Percentiles rank a stretch among this genome's conserved stretches.
phyloP scores from a whole-genome alignment of 2,113 vertebrate species.

The Spea bombifrons region DNA sequence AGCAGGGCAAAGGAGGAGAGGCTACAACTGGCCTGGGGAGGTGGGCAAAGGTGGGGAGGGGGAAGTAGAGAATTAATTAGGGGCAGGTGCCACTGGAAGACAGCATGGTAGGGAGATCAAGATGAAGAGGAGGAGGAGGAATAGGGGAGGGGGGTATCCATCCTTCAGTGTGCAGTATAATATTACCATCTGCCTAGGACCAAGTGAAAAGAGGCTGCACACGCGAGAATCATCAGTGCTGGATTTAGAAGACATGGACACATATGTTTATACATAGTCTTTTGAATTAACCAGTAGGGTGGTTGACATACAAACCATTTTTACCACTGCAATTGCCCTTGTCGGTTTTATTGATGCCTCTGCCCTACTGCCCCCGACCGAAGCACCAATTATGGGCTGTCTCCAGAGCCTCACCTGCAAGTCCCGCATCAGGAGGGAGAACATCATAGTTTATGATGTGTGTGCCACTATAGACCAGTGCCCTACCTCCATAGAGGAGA shows the following conservation, averaged over 20 bases:
- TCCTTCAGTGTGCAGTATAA: constrained; percentile 40
- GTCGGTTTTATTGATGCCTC: constrained; percentile 43
- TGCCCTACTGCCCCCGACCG: constrained; percentile 37
- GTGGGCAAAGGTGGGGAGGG: constrained; percentile 18
- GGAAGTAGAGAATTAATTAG: not conserved
- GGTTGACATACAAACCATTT: not conserved
- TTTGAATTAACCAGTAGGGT: not conserved
- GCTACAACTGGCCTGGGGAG: constrained; percentile 5
- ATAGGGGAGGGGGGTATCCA: constrained; percentile 34
- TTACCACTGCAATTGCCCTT: constrained; percentile 25
- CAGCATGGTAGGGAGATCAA: constrained; percentile 39
- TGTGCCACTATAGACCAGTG: constrained; percentile 90
- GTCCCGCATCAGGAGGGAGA: constrained; percentile 88
- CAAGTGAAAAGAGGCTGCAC: constrained; percentile 4
- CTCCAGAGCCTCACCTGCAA: constrained; percentile 95
- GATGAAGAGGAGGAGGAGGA: constrained; percentile 44
- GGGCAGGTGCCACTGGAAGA: constrained; percentile 38
- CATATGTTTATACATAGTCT: no score
- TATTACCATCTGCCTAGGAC: constrained; percentile 34
- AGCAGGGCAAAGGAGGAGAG: constrained; percentile 18
- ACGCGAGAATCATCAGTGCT: constrained; percentile 2
- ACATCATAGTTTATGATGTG: constrained; percentile 91
- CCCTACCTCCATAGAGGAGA: constrained; percentile 91
- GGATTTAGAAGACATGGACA: not conserved
- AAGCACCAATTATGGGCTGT: constrained; percentile 77